These are phyloP conservation scores for Phyllopteryx taeniolatus DNA, from an alignment of 2,113 vertebrate species.

Conservation along the genomic window DNA sequence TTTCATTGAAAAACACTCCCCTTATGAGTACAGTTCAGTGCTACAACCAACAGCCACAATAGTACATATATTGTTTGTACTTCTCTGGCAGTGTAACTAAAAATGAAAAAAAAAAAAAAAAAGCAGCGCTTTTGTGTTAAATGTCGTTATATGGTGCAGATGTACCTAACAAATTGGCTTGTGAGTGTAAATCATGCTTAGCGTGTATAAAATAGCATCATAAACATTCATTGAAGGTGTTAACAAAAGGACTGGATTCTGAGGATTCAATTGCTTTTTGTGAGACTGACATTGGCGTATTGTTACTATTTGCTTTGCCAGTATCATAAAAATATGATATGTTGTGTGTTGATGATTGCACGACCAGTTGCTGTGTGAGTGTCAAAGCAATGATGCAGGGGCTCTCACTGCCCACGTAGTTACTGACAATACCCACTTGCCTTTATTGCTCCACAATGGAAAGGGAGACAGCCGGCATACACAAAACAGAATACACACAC, in stretches of 20 bases:
- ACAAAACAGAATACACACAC: conserved; percentile 14
- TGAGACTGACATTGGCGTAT: neutral
- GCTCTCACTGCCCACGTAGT: conserved; percentile 42
- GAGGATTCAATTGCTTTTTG: neutral
- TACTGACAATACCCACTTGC: conserved; percentile 52
- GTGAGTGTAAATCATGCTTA: neutral
- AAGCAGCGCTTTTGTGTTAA: neutral
- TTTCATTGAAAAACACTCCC: too few species aligned
- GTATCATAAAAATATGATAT: neutral
- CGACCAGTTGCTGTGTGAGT: conserved; percentile 40
- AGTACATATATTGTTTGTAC: neutral
- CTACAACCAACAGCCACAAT: too few species aligned
- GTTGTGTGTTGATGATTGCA: conserved; percentile 13
- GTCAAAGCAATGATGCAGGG: conserved; percentile 35
- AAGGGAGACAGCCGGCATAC: conserved; percentile 41
- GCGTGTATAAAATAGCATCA: neutral
- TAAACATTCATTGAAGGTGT: neutral
- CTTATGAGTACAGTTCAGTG: too few species aligned
- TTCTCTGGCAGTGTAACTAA: neutral
- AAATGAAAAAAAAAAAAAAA: neutral
- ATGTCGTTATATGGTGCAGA: neutral
- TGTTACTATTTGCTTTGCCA: conserved; percentile 5
- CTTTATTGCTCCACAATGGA: conserved; percentile 43
- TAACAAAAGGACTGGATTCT: neutral
- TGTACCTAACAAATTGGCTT: neutral